phyloP scores from a whole-genome alignment of 2,797 vertebrate species.

The Sebastes cheni region DNA sequence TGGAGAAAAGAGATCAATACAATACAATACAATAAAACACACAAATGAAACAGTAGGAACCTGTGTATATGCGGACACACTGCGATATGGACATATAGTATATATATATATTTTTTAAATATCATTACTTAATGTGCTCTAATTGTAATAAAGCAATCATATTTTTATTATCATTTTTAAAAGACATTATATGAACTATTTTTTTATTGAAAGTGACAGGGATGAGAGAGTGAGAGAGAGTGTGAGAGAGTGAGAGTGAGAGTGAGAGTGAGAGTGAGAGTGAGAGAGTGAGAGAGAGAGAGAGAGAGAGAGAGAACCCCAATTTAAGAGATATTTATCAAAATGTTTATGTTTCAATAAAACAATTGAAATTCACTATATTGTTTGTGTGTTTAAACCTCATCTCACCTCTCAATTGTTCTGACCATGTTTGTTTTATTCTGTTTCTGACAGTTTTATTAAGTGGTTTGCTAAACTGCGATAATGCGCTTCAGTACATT shows the following conservation, averaged over 20 bases:
- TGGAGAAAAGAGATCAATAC: neutral
- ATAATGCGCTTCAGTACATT: neutral
- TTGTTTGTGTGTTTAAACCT: neutral
- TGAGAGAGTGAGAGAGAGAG: no score
- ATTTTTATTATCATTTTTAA: neutral
- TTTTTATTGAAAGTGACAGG: no score
- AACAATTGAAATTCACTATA: neutral
- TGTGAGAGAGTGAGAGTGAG: no score
- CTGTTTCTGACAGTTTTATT: neutral
- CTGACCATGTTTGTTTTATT: neutral
- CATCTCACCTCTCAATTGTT: neutral
- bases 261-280: fast-evolving
- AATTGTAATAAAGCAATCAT: neutral
- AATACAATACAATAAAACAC: neutral
- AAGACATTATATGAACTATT: neutral
- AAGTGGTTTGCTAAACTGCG: neutral
- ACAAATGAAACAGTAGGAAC: neutral
- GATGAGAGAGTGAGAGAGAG: no score
- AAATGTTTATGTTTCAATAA: neutral
- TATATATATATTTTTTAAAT: neutral
- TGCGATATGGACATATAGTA: neutral
- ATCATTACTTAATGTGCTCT: neutral
- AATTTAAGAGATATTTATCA: no score
- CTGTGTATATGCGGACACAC: neutral
- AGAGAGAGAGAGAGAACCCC: neutral